Percentiles rank a stretch among this genome's conserved stretches.
Conservation (phyloP, 2,113 vertebrate species). For the Phocoena sinus region DNA sequence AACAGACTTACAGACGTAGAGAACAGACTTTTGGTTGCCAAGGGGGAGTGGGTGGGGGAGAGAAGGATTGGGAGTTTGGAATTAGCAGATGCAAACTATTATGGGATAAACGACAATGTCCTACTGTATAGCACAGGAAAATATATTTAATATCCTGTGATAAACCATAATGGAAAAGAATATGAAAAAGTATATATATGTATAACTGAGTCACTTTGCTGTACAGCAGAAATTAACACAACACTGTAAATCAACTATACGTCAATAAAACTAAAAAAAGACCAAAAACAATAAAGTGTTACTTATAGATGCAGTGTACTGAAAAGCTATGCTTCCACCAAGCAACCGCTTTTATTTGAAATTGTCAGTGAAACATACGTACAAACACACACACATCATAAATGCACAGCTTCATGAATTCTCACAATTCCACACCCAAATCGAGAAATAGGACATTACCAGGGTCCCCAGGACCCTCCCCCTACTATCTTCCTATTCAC, state of each 20-base stretch:
- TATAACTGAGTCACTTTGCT: neutral
- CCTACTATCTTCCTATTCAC: neutral
- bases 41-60: neutral
- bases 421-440: neutral
- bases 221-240: neutral
- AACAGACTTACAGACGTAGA: neutral
- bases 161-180: neutral
- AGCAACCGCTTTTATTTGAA: neutral
- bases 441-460: neutral
- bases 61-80: neutral
- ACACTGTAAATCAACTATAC: neutral
- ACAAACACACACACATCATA: neutral
- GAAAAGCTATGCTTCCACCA: neutral
- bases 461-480: no score
- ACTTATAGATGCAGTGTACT: neutral
- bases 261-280: neutral
- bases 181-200: neutral
- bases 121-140: neutral
- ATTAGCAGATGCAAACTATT: neutral
- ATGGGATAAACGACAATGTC: neutral
- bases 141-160: neutral
- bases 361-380: neutral
- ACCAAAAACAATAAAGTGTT: neutral
- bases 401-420: neutral
- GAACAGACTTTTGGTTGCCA: neutral